Percentiles rank a stretch among this genome's conserved stretches.
phyloP scores from a whole-genome alignment of 2,113 vertebrate genomes.

The Vidua macroura region DNA sequence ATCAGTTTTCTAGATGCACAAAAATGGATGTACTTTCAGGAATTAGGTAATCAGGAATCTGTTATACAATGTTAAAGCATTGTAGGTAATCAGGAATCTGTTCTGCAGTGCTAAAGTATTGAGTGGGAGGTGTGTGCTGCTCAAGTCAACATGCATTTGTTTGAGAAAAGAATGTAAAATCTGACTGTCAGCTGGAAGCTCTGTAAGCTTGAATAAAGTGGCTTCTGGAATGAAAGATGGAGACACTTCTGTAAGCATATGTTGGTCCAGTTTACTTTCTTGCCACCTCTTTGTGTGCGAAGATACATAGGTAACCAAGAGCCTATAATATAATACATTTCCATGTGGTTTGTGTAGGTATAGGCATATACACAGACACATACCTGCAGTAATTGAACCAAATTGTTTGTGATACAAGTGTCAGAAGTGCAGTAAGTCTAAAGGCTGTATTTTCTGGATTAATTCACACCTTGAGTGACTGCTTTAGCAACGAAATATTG shows the following conservation, averaged over 20 bases:
- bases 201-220: background rate
- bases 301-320: background rate
- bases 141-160: background rate
- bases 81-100: background rate
- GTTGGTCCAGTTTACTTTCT: background rate
- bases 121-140: background rate
- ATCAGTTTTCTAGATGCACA: background rate
- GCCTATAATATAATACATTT: background rate
- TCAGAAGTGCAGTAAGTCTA: background rate
- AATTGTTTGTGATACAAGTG: slow-evolving; percentile 1
- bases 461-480: background rate
- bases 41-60: background rate
- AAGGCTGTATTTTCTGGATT: slow-evolving; percentile 21
- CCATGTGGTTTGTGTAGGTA: background rate
- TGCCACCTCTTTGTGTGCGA: background rate
- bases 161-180: background rate
- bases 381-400: background rate
- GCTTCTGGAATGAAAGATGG: background rate
- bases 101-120: background rate
- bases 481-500: background rate
- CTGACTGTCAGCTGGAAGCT: background rate
- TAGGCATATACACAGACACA: background rate
- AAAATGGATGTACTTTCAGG: background rate
- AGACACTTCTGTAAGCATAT: background rate
- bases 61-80: background rate